Evolutionary conservation across 2,797 vertebrate genomes (phyloP), one percentile per base, ranked within the genome.

Genomic region (Phyllotis vaccarum): DNA sequence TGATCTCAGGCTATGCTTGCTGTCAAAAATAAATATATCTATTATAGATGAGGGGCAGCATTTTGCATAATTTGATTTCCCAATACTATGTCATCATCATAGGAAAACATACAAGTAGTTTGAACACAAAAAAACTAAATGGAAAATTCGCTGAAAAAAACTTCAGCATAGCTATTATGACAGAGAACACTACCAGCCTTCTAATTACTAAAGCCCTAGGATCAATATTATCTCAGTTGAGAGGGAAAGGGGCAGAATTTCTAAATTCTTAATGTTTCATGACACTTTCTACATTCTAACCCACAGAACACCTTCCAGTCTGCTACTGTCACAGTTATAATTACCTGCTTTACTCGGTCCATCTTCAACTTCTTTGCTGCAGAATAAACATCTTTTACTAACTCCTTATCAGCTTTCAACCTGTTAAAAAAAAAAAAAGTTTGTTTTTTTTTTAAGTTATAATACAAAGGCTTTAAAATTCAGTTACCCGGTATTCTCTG

Each of bases 371-470:
- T 99, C 99, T 99, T 99, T 95, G 99, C 99, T 97, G 99, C 99
- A 94, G 99, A 99, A 98, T 99, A 99, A 34, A 99, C 99, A 97
- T 99, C 99, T 98, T 99, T 99, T 89, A 99, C 99, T 96, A 99
- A 98, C 80, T 99, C 99, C 96, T 99, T 99, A 98, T 99, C 99
- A 93, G 99, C 99, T 98, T 99, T 99, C 93, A 99, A 98, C 96
- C 99, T 99, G 86, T 79, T 86, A 22, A 66, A n/a, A 52, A 40
- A 64, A 96, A 52, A 91, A 91, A 96, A 93, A 17, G 14, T 12
- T 64, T 12, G 62, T 79, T 9, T 83, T 90, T 95, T 89, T 17
- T 52, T 68, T 11, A 6, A 88, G 86, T 93, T 97, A 64, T 40
- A 24, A 93, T 89, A 96, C 43, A 11, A 92, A 89, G 66, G 52